Evolutionary conservation across 2,113 vertebrate genomes (phyloP), one percentile per base, ranked within the genome.

Genomic region (Rhipidura dahli): DNA sequence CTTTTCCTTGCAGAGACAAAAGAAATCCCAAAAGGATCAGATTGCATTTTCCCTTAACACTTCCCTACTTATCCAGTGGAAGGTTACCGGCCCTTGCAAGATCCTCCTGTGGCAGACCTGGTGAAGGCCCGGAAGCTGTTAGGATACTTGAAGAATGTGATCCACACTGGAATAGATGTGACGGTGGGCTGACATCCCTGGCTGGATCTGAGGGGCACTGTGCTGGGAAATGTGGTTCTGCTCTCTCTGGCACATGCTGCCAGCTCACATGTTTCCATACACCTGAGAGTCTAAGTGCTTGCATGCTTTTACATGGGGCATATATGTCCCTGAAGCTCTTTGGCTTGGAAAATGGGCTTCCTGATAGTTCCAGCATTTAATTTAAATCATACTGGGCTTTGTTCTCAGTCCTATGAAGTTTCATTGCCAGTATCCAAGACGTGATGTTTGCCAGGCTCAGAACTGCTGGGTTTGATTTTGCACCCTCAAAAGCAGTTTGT

Each of bases 1-100:
- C 44, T 64, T 75, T 65, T 63, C 23, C 37, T 93, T 91, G 76
- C 65, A 85, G 31, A 57, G 49, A 68, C 59, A 57, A 66, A 83
- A 39, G 64, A 54, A 56, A 30, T 35, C 37, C 65, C 47, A 28
- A 28, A 56, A 90, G 51, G 40, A 66, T 76, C 72, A 72, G 50
- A 42, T 42, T 95, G 39, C 42, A 13, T 96, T 94, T 89, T 85
- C 94, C 97, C 98, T 99, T 99, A 97, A 99, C 98, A 35, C 27
- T 42, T 75, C 42, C 81, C 72, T 96, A 99, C 99, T 65, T 99
- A 99, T 97, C 99, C 99, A 15, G 98, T 99, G 84, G 98, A 99
- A 7, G 98, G 99, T 17, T 99, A 99, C 97, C 97, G 96, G 69
- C 99, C 99, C 56, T 98, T 99, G 87, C 99, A 99, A 88, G 98